Base-by-base conservation (phyloP, 2,797 vertebrate species). In the Mus spretus region DNA sequence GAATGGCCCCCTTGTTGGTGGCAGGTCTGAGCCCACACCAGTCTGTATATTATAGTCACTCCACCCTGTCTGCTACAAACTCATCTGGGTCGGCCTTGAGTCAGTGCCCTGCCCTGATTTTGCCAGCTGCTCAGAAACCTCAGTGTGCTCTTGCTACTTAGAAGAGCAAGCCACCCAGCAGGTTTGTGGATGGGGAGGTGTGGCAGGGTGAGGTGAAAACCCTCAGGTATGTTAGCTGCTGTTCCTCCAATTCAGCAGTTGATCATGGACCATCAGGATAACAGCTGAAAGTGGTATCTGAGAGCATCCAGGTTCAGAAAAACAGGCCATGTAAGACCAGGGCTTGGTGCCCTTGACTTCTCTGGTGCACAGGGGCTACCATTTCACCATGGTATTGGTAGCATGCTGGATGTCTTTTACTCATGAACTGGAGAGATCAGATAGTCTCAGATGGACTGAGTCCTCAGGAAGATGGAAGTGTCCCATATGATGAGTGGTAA, bases 401-500 rank as follows among this genome's bases (percentile, higher is more conserved):
- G 99, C 3, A 99, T 99, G 98, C 96, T 99, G 91, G 99, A 98
- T 1, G 98, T 99, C 31, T 99, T 9, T 99, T 75, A 98, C 98
- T 83, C 99, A 99, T 0, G 99, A 99, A 97, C 99, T 99, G 99
- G 99, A 99, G 99, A 99, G 99, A 99, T 82, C 99, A 99, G 99
- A 1, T 98, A 99, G 31, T 99, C 98, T 28, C 98, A 98, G 70
- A 99, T 99, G 99, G 99, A 99, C 94, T 98, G 99, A 0, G 99
- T 99, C 70, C 97, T 99, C 22, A 99, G 99, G 97, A 99, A 99
- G 98, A 97, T 99, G 98, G 99, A 99, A 96, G 98, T 99, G 44
- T 99, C 99, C 19, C 99, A 99, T 96, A 99, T 99, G 99, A 99
- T 99, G n/a, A 99, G 98, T 95, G 99, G 99, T 99, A 78, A 99